These are phyloP conservation scores for Oriolus oriolus DNA, from an alignment of 2,113 vertebrate species.

Conservation along the genomic window DNA sequence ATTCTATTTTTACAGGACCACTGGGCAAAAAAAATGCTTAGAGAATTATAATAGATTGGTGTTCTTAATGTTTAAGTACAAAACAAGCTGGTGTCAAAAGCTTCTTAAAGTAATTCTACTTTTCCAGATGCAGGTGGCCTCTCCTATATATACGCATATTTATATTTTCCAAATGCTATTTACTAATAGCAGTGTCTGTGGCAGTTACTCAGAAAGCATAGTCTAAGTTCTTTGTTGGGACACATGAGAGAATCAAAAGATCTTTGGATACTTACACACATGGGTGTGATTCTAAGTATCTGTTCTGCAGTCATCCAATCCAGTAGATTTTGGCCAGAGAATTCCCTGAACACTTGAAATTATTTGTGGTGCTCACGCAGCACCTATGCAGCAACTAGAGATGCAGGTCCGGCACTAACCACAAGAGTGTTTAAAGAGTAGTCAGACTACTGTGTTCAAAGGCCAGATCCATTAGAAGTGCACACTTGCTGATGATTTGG, in stretches of 20 bases:
- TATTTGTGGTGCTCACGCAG: neutral
- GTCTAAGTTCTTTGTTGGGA: neutral
- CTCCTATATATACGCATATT: neutral
- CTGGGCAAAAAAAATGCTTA: neutral
- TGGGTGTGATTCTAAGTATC: neutral
- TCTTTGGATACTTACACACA: neutral
- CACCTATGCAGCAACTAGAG: neutral
- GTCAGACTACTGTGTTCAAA: neutral
- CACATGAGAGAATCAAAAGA: neutral
- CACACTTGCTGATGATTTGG: neutral
- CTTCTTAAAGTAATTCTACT: neutral
- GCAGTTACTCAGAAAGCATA: neutral
- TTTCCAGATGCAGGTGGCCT: neutral
- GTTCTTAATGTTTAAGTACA: neutral
- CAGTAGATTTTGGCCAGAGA: neutral
- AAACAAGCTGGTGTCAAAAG: neutral
- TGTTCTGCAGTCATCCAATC: neutral
- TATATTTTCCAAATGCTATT: neutral
- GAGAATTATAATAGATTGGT: neutral
- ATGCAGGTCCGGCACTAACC: neutral
- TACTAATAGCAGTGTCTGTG: neutral
- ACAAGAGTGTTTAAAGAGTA: neutral
- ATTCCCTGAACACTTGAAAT: neutral
- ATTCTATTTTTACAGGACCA: neutral
- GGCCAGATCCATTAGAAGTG: neutral